Base-by-base conservation (phyloP, 2,888 invertebrate genomes). In the Fragum sueziense region DNA sequence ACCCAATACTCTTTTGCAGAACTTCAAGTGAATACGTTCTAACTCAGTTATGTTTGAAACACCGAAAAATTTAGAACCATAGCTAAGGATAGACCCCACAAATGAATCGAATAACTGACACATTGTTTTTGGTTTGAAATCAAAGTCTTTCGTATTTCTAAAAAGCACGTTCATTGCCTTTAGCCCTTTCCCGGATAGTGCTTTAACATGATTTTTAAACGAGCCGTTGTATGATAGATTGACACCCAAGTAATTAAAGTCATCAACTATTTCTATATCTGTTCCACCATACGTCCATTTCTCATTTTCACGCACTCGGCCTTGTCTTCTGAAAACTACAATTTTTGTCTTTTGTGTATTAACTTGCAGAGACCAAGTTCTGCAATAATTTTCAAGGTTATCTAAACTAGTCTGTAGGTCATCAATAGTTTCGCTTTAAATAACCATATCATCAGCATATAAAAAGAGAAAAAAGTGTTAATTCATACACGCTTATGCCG, bases 371-470 rank as follows among this genome's bases (percentile, higher is more conserved):
- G 27, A 47, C 51, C 69, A 69, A n/a, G 20, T 41, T 7, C 51
- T 31, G 31, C 69, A 69, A 51, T 69, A 69, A 1, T 20, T 14
- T 29, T 51, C 31, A 25, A 69, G 25, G 20, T 25, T 51, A 29
- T 69, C 27, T 29, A 69, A 31, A 52, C 52, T 69, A 47, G 4
- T 9, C n/a, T 69, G 69, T 51, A 51, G 20, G 14, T 69, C 65
- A 20, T 34, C 37, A n/a, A 37, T 37, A n/a, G 65, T 34, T n/a
- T 65, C 65, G 14, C 34, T n/a, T 4, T 31, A 62, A 27, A 62
- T 34, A 22, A 27, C 62, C 62, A 62, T 62, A 62, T 62, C 62
- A 22, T 62, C 62, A n/a, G 62, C 62, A 62, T 62, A 62, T n/a
- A 31, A 20, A 7, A 31, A 33, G 11, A 62, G n/a, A 27, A 25